Base-by-base conservation (phyloP, 2,797 vertebrate species). In the Pangasius macronema region DNA sequence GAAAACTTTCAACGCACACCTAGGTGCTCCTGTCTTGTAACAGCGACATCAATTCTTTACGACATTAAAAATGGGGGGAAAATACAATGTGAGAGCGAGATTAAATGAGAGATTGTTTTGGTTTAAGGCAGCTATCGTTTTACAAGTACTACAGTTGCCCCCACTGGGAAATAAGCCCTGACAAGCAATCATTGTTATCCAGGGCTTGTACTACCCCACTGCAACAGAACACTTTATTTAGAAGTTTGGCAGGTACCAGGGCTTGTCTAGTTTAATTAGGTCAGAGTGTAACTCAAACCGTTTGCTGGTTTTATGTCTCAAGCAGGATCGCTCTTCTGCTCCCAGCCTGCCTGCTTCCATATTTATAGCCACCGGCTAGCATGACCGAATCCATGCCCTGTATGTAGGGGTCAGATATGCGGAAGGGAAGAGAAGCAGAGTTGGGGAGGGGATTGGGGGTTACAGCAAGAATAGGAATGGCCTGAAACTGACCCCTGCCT, bases 261-360 rank as follows among this genome's bases (percentile, higher is more conserved):
- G 72, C 87, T 93, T 93, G 89, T 94, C 93, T 93, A 83, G 89
- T 94, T 95, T 95, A 95, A 96, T 94, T 94, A 94, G 93, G 93
- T 90, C 90, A 91, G 63, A 87, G 91, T 94, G 94, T 94, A 95
- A 93, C 90, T 86, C 89, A 91, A 95, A 93, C 91, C 91, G 91
- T 91, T 90, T 80, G 92, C 91, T 93, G 94, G 91, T 82, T 83
- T 88, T 88, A 91, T 93, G 91, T 84, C 89, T 90, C 90, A 89
- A 89, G 92, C 94, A 93, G 92, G 91, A 91, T 93, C 86, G 93
- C 91, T 93, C 92, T 94, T 95, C 93, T 90, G 86, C 93, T 92
- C 83, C 90, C 92, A 93, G 91, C 91, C 88, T 89, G 83, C 87
- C 93, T 92, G 93, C 93, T 92, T 94, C 91, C 93, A 94, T 94